These are phyloP conservation scores for Euproctis similis DNA, from an alignment of 2,888 invertebrate species.

Conservation along the genomic window DNA sequence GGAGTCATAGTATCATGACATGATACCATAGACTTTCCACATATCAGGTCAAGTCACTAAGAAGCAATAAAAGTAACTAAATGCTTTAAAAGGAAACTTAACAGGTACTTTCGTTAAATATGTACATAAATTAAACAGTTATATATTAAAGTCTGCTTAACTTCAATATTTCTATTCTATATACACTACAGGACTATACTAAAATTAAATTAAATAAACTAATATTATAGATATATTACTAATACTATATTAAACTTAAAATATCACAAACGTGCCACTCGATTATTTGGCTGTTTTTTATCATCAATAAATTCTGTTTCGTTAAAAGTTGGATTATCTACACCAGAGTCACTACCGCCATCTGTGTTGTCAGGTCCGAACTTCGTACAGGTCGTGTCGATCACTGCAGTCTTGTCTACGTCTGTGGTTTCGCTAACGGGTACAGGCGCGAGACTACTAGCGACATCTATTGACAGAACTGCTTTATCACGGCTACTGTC, in stretches of 20 bases:
- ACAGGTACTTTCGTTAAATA: background rate
- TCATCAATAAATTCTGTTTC: conserved; percentile 43
- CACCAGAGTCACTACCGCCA: conserved; percentile 66
- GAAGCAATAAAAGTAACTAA: no score
- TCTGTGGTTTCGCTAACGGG: conserved; percentile 13
- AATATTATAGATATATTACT: conserved; percentile 19
- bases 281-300: conserved; percentile 33
- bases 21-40: no score
- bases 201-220: no score
- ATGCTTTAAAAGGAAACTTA: background rate
- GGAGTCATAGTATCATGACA: no score
- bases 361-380: conserved; percentile 47
- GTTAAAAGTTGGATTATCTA: conserved; percentile 61
- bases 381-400: conserved; percentile 27
- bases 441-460: conserved; percentile 30
- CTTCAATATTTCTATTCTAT: background rate
- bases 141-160: conserved; percentile 16
- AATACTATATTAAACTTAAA: conserved; percentile 10
- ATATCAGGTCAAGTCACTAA: no score
- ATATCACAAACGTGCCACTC: conserved; percentile 25
- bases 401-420: conserved; percentile 20
- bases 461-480: conserved; percentile 40
- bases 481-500: conserved; percentile 34
- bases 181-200: no score
- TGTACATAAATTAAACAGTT: background rate